phyloP scores from a whole-genome alignment of 2,888 invertebrate genomes.

The Phania funesta region DNA sequence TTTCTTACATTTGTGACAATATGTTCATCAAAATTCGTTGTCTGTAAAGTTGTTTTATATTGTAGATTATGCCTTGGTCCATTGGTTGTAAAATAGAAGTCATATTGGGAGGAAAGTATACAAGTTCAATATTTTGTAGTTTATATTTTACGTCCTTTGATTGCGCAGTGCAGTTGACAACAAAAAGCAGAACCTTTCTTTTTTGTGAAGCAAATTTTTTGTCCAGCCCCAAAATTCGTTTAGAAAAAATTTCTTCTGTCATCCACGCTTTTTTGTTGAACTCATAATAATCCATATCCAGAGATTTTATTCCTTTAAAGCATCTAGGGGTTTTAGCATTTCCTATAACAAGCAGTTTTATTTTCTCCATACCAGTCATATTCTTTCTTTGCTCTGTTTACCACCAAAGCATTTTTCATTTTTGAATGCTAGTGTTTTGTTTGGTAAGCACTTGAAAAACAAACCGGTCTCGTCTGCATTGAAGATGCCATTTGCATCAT shows the following conservation, averaged over 20 bases:
- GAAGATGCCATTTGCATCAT: not conserved
- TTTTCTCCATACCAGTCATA: not conserved
- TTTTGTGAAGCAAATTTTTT: slow-evolving; percentile 53
- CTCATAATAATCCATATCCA: slow-evolving; percentile 4
- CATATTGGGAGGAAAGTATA: slow-evolving; percentile 60
- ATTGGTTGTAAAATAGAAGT: slow-evolving; percentile 56
- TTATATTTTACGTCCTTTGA: slow-evolving; percentile 47
- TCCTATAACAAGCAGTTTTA: slow-evolving; percentile 11
- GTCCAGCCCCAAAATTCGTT: slow-evolving; percentile 55
- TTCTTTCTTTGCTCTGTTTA: too few relatives aligned
- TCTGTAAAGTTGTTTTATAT: slow-evolving; percentile 54
- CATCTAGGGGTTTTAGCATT: not conserved
- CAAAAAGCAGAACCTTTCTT: slow-evolving; percentile 58
- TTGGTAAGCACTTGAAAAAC: not conserved
- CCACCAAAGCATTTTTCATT: not conserved
- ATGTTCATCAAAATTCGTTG: slow-evolving; percentile 52
- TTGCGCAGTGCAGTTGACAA: slow-evolving; percentile 56
- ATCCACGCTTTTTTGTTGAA: slow-evolving; percentile 3
- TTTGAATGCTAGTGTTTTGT: not conserved
- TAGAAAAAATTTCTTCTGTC: not conserved
- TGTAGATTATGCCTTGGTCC: slow-evolving; percentile 53
- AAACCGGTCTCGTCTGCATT: too few relatives aligned
- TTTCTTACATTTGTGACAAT: too few relatives aligned
- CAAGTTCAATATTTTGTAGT: slow-evolving; percentile 60
- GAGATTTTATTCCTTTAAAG: slow-evolving; percentile 7